A percentile compares a stretch with the other conserved stretches of the same genome.
Evolutionary conservation across 2,113 vertebrate genomes (phyloP).

Genomic region (Cottus gobio): DNA sequence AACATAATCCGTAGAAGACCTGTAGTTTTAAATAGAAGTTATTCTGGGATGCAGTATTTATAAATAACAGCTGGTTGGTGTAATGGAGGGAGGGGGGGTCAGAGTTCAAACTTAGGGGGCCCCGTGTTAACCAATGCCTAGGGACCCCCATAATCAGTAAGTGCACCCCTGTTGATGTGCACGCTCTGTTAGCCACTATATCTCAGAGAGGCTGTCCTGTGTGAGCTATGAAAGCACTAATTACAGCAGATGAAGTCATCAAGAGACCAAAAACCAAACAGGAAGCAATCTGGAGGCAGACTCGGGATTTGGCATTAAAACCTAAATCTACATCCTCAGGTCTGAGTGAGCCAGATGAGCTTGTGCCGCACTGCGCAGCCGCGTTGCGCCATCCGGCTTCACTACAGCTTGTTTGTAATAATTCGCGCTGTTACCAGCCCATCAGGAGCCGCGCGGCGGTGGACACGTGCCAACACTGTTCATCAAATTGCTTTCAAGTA

Average conservation of each 20-base stretch:
- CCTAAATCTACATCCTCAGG: constrained; percentile 20
- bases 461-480: constrained; percentile 23
- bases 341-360: constrained; percentile 40
- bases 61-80: background rate
- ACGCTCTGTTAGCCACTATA: background rate
- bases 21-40: background rate
- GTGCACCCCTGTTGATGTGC: constrained; percentile 10
- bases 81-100: no score
- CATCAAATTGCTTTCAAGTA: constrained; percentile 23
- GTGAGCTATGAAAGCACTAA: background rate
- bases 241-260: background rate
- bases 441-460: background rate
- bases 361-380: constrained; percentile 47
- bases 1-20: background rate
- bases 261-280: constrained; percentile 15
- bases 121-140: background rate
- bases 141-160: background rate
- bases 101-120: background rate
- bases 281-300: constrained; percentile 44
- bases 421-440: constrained; percentile 9
- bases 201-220: background rate
- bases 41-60: background rate
- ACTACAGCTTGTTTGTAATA: constrained; percentile 37
- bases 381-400: constrained; percentile 4
- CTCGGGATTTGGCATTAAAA: constrained; percentile 41